Base-by-base conservation (phyloP, 2,888 invertebrate species). In the Tuta absoluta region DNA sequence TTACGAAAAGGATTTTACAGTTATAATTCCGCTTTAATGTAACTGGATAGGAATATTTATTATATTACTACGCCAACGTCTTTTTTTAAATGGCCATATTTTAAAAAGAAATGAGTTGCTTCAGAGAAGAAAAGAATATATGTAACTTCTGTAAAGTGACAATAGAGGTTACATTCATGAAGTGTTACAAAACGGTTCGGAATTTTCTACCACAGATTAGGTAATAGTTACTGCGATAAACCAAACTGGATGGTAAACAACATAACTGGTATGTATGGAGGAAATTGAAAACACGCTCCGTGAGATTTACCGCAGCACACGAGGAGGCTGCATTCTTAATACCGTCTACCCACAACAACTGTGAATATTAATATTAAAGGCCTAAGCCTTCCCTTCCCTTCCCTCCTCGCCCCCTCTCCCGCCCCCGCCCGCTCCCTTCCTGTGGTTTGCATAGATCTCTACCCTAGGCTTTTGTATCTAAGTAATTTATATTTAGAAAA, bases 321-420 rank as follows among this genome's bases (percentile, higher is more conserved):
- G 45, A 45, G 45, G 41, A 60, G 59, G 59, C 59, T 60, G 21
- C 21, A 60, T 60, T 60, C 19, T 41, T 60, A 60, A 60, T 60
- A 60, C 41, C 41, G 24, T 56, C 28, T 56, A 56, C 28, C 11
- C 58, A 11, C n/a, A 28, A 7, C 38, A 45, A 60, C 59, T 60
- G 59, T 60, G 41, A 60, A 58, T 58, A 58, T 58, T 58, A 38
- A 58, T 33, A 33, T 19, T 28, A 19, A 37, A n/a, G 33, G 14
- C 37, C 23, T 21, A 17, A 37, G 11, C 23, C 59, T 21, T 3
- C 38, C 37, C n/a, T 5, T 23, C 12, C 41, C 19, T 7, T n/a
- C n/a, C 24, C 23, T 21, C 12, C 12, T 4, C 45, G 45, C 1
- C 41, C 19, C 11, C 23, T 11, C 12, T 10, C 41, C 19, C 11